phyloP scores from a whole-genome alignment of 2,797 vertebrate species.

The Prunella strophiata region DNA sequence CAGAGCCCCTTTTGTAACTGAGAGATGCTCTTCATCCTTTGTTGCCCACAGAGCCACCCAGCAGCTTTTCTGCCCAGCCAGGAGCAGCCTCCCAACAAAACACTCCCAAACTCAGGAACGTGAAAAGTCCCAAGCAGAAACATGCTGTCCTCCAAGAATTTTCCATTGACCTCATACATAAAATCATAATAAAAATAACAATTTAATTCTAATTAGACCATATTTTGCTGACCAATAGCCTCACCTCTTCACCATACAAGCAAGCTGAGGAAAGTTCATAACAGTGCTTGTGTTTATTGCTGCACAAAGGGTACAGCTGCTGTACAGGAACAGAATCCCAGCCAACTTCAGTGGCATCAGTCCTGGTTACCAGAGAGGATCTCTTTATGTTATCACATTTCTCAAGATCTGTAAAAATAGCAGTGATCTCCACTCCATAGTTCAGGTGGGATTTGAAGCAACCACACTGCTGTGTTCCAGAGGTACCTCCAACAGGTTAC shows the following conservation, averaged over 20 bases:
- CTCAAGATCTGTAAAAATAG: background rate
- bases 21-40: background rate
- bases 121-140: accelerated
- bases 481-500: background rate
- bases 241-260: background rate
- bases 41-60: background rate
- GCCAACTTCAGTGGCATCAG: background rate
- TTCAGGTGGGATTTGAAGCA: background rate
- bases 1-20: background rate
- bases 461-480: background rate
- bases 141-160: accelerated
- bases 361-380: background rate
- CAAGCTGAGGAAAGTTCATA: background rate
- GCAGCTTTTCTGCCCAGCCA: background rate
- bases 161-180: background rate
- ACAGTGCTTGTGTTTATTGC: background rate
- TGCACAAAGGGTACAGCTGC: background rate
- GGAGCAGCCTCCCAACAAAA: background rate
- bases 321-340: background rate
- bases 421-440: background rate
- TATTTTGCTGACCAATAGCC: background rate
- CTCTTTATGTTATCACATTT: background rate
- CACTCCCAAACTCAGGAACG: accelerated
- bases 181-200: background rate
- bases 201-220: background rate